phyloP scores from a whole-genome alignment of 2,888 invertebrate species.

The Acronicta psi region DNA sequence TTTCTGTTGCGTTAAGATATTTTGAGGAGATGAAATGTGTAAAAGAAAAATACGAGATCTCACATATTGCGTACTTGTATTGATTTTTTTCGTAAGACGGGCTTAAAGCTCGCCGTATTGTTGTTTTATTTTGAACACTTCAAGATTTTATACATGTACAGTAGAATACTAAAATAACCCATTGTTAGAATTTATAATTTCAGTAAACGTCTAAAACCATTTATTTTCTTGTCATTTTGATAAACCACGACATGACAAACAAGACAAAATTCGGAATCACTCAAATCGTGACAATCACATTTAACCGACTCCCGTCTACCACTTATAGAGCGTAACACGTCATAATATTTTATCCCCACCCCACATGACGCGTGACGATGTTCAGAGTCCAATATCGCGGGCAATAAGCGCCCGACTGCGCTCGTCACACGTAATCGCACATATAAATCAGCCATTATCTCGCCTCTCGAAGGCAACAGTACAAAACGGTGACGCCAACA shows the following conservation, averaged over 20 bases:
- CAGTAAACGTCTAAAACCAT: too few species aligned
- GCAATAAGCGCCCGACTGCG: slow-evolving; percentile 57
- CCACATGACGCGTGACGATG: slow-evolving; percentile 46
- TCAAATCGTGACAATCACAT: neutral
- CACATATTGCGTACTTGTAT: slow-evolving; percentile 12
- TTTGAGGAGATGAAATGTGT: slow-evolving; percentile 46
- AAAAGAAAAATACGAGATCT: slow-evolving; percentile 25
- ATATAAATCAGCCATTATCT: slow-evolving; percentile 88
- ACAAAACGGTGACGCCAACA: slow-evolving; percentile 87
- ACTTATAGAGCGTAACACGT: slow-evolving; percentile 28
- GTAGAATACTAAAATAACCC: too few species aligned
- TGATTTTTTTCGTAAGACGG: slow-evolving; percentile 3
- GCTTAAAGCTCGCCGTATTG: neutral
- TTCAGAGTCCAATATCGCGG: slow-evolving; percentile 54
- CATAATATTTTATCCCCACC: slow-evolving; percentile 25
- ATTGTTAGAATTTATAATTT: too few species aligned
- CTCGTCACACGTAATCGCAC: slow-evolving; percentile 80
- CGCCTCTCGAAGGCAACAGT: slow-evolving; percentile 86
- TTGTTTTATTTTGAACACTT: slow-evolving; percentile 4
- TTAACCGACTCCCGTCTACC: slow-evolving; percentile 20
- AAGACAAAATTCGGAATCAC: neutral
- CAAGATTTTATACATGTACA: too few species aligned
- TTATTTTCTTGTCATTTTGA: too few species aligned
- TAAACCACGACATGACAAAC: neutral
- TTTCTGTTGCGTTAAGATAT: slow-evolving; percentile 52